phyloP scores from a whole-genome alignment of 2,888 invertebrate genomes.

The Emmelina monodactyla region DNA sequence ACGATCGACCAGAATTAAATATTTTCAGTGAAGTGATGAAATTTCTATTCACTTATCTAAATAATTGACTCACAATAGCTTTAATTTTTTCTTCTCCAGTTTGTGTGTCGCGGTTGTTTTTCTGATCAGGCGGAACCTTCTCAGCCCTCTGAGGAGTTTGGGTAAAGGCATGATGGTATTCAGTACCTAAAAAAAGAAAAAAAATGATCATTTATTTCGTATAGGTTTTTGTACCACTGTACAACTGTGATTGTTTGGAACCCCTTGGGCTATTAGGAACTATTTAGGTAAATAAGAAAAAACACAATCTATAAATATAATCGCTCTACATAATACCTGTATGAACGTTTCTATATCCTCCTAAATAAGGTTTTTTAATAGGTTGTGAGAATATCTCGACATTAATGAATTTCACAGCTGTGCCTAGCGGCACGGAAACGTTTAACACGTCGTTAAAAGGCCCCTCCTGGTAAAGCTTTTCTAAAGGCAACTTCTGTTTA shows the following conservation, averaged over 20 bases:
- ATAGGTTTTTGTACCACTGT: too few species aligned
- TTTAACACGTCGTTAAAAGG: slow-evolving; percentile 49
- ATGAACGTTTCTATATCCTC: slow-evolving; percentile 78
- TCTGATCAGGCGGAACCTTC: slow-evolving; percentile 55
- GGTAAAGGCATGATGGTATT: slow-evolving; percentile 83
- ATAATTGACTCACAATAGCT: slow-evolving; percentile 43
- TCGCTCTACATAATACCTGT: too few species aligned
- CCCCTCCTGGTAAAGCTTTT: slow-evolving; percentile 49
- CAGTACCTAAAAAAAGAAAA: slow-evolving; percentile 48
- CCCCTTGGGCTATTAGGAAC: too few species aligned
- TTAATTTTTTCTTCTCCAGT: slow-evolving; percentile 65
- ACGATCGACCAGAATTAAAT: too few species aligned
- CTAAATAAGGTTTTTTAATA: slow-evolving; percentile 78
- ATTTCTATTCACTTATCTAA: too few species aligned
- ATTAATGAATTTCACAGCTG: slow-evolving; percentile 41
- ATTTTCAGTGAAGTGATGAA: too few species aligned
- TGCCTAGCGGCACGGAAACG: slow-evolving; percentile 47
- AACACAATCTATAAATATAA: too few species aligned
- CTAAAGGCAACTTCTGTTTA: slow-evolving; percentile 40
- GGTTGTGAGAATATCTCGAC: slow-evolving; percentile 53
- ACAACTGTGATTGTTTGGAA: too few species aligned
- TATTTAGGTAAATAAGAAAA: too few species aligned
- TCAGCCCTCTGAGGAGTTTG: slow-evolving; percentile 76
- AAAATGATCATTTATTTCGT: too few species aligned
- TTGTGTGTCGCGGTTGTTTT: slow-evolving; percentile 71